These are phyloP conservation scores for Falco peregrinus DNA, from an alignment of 2,797 vertebrate species.

Conservation along the genomic window DNA sequence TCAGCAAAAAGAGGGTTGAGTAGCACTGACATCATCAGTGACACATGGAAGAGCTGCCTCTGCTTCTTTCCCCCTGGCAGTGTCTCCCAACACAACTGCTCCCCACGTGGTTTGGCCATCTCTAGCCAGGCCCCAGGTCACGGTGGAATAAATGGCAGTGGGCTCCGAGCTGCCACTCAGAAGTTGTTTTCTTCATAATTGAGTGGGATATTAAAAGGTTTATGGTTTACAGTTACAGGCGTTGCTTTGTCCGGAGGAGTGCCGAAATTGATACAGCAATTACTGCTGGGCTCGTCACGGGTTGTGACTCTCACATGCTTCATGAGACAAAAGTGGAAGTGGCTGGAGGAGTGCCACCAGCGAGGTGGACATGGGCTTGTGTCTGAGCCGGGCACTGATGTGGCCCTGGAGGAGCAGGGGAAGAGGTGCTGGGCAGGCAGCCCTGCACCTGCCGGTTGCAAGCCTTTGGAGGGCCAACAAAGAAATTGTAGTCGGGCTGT, in stretches of 20 bases:
- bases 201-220: conserved; percentile 5
- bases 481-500: fast-evolving
- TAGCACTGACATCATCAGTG: fast-evolving
- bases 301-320: conserved; percentile 24
- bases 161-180: not conserved
- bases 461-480: not conserved
- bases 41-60: fast-evolving
- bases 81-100: fast-evolving
- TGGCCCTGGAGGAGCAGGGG: not conserved
- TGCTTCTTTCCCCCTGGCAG: not conserved
- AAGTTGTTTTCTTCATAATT: not conserved
- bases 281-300: not conserved
- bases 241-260: not conserved
- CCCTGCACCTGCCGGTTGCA: not conserved
- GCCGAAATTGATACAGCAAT: not conserved
- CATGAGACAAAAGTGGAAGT: conserved; percentile 30
- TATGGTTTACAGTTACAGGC: conserved; percentile 33
- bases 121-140: not conserved
- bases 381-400: not conserved
- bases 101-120: fast-evolving
- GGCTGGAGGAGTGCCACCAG: conserved; percentile 38
- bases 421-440: not conserved
- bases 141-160: fast-evolving
- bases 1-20: not conserved
- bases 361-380: not conserved